These are phyloP conservation scores for Mycetomoellerius zeteki DNA, from an alignment of 1,140 invertebrate genomes.

Conservation along the genomic window DNA sequence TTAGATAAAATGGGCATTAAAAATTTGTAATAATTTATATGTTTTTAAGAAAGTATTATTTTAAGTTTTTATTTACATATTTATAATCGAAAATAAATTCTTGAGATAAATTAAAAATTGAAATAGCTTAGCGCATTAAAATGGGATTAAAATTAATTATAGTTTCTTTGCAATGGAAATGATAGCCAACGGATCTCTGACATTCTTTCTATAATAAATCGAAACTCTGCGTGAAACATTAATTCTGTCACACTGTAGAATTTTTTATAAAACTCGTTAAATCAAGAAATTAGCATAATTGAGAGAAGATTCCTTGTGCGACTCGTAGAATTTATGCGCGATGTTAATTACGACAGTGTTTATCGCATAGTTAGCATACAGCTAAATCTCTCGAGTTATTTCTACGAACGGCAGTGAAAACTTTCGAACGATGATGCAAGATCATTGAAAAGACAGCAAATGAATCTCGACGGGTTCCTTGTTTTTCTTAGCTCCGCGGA, in stretches of 20 bases:
- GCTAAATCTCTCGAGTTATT: conserved; percentile 7
- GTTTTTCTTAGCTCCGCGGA: conserved; percentile 13
- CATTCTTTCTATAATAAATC: background rate
- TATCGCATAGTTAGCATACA: background rate
- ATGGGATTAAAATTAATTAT: background rate
- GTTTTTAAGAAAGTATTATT: background rate
- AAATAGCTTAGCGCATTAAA: background rate
- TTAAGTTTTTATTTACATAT: background rate
- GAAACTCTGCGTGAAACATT: background rate
- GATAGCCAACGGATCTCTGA: too few relatives aligned
- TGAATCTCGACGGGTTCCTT: background rate
- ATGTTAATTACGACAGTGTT: conserved; percentile 23
- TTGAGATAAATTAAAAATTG: background rate
- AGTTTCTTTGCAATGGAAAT: background rate
- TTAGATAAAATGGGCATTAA: too few relatives aligned
- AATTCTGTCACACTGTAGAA: background rate
- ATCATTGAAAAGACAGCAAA: conserved; percentile 4
- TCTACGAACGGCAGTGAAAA: background rate
- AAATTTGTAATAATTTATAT: background rate
- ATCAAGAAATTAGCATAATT: conserved; percentile 45
- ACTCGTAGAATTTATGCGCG: background rate
- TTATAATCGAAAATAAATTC: background rate
- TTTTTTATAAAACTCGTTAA: conserved; percentile 7
- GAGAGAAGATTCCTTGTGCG: background rate
- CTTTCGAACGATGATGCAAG: conserved; percentile 17